Conservation (phyloP, 2,888 invertebrate genomes). For the Torymus texanus region DNA sequence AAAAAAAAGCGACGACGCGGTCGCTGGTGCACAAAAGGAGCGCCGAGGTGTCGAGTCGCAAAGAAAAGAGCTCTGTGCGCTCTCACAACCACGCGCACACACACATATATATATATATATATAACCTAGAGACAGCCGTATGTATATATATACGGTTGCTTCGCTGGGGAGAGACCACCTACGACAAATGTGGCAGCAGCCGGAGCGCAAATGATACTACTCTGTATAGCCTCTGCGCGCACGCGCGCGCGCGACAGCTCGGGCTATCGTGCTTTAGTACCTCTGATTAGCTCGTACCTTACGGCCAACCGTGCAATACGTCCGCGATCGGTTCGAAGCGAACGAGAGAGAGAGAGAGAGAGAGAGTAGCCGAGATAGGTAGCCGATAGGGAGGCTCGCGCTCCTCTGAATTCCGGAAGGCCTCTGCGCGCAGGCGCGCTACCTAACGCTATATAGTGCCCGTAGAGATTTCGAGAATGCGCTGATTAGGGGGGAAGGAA, state of each 20-base stretch:
- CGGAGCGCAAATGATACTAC: slow-evolving; percentile 63
- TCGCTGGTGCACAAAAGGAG: background rate
- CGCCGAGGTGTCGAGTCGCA: background rate
- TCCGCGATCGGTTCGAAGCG: background rate
- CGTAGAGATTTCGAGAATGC: slow-evolving; percentile 54
- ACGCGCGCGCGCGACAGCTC: slow-evolving; percentile 58
- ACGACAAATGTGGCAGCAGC: slow-evolving; percentile 70
- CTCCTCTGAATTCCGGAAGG: slow-evolving; percentile 55
- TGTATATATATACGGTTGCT: too few species aligned
- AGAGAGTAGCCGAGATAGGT: slow-evolving; percentile 26
- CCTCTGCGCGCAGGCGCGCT: slow-evolving; percentile 15
- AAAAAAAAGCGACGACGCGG: background rate
- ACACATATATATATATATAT: too few species aligned
- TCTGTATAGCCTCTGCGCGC: slow-evolving; percentile 68
- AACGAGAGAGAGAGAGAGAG: slow-evolving; percentile 7
- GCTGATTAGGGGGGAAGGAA: slow-evolving; percentile 48
- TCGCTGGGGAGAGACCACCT: slow-evolving; percentile 66
- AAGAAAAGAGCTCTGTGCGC: background rate
- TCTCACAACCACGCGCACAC: too few species aligned
- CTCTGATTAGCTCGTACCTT: slow-evolving; percentile 70
- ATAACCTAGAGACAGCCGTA: too few species aligned
- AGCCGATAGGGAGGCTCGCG: slow-evolving; percentile 12
- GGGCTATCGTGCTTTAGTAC: slow-evolving; percentile 72
- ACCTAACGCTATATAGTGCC: too few species aligned
- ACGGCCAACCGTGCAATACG: slow-evolving; percentile 58